Conservation (phyloP, 2,113 vertebrate genomes). For the Chinchilla lanigera region DNA sequence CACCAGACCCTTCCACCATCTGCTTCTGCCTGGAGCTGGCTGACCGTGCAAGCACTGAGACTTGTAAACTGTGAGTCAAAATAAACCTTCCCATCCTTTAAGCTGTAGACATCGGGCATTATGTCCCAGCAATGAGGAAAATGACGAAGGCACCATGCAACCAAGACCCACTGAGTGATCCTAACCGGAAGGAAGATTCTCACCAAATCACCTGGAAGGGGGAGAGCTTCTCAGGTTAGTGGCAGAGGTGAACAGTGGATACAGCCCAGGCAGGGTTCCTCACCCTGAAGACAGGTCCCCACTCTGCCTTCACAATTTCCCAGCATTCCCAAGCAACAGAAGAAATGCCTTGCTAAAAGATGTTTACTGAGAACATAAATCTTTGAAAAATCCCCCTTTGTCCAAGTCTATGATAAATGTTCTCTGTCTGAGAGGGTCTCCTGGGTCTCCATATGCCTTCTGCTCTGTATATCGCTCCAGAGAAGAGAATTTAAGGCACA, state of each 20-base stretch:
- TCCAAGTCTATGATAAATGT: neutral
- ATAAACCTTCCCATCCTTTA: neutral
- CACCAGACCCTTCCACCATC: neutral
- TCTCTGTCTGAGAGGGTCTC: accelerated
- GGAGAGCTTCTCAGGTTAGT: neutral
- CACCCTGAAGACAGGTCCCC: neutral
- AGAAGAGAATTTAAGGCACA: neutral
- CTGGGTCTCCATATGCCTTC: neutral
- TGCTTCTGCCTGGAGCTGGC: neutral
- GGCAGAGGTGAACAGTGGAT: neutral
- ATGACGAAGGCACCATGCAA: neutral
- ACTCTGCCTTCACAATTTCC: neutral
- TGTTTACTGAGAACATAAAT: neutral
- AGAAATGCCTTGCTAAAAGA: neutral
- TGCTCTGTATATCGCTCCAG: accelerated
- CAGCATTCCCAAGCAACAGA: neutral
- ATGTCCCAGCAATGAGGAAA: neutral
- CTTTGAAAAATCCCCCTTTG: neutral
- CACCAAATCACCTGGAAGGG: neutral
- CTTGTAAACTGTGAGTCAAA: neutral
- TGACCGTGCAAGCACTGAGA: neutral
- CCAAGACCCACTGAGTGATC: neutral
- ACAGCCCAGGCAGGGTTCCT: no score
- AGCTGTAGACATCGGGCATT: neutral
- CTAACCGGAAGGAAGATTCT: no score